Conservation (phyloP, 2,797 vertebrate species). For the Iguana delicatissima region DNA sequence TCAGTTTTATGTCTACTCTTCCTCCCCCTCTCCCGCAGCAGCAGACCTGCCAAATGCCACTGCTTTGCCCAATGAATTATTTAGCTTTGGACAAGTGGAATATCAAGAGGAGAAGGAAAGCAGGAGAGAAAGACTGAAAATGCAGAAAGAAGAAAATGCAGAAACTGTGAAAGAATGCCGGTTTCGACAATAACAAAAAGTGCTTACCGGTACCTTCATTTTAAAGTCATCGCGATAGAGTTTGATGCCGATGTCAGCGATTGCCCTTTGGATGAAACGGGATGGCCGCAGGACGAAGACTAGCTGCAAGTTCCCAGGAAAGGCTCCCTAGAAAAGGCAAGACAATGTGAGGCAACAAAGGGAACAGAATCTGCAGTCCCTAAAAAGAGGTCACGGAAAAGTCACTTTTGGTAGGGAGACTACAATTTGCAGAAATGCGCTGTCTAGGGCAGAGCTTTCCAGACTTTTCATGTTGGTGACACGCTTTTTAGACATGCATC, state of each 20-base stretch:
- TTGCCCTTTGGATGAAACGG: constrained; percentile 90
- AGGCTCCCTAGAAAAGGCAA: constrained; percentile 85
- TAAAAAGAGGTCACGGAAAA: neutral
- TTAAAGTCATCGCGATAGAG: constrained; percentile 95
- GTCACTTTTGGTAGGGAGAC: neutral
- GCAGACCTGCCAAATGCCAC: no score
- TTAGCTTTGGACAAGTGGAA: neutral
- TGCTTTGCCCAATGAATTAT: neutral
- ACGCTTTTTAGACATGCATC: no score
- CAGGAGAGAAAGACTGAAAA: constrained; percentile 10
- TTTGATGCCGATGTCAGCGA: constrained; percentile 93
- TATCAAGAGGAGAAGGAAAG: neutral
- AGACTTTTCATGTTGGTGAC: no score
- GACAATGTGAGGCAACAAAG: neutral
- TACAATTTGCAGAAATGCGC: neutral
- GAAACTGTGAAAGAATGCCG: constrained; percentile 35
- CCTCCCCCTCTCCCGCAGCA: no score
- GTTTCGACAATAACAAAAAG: constrained; percentile 45
- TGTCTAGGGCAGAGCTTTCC: neutral
- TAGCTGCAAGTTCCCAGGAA: constrained; percentile 94
- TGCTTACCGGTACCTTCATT: constrained; percentile 97
- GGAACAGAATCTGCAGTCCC: neutral
- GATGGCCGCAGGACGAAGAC: constrained; percentile 92
- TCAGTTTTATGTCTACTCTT: no score
- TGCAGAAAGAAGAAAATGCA: constrained; percentile 28